Percentiles rank a stretch among this genome's conserved stretches.
phyloP scores from a whole-genome alignment of 1,140 invertebrate genomes.

The Tetraneura akinire region DNA sequence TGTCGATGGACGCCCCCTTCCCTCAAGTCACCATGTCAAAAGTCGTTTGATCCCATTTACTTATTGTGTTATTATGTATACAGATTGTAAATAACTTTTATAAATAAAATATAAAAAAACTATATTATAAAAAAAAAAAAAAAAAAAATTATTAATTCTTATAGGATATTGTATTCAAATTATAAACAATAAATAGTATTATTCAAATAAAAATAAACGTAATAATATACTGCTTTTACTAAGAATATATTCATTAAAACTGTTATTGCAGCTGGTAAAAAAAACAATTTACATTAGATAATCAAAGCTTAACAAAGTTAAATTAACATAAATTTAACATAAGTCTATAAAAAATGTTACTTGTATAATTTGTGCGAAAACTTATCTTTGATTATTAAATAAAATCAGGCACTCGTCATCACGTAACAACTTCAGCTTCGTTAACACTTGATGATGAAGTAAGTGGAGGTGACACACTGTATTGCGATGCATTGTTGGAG shows the following conservation, averaged over 20 bases:
- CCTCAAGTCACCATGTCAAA: no score
- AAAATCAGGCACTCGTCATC: not conserved
- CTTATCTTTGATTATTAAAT: slow-evolving; percentile 3
- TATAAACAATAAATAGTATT: slow-evolving; percentile 6
- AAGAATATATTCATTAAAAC: no score
- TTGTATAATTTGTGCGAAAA: not conserved
- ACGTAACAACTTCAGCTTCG: not conserved
- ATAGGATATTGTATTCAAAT: not conserved
- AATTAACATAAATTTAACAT: slow-evolving; percentile 15
- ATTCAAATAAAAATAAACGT: slow-evolving; percentile 7
- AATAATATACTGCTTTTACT: no score
- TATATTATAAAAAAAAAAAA: no score
- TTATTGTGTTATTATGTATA: no score
- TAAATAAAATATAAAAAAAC: no score
- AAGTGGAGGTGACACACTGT: slow-evolving; percentile 21
- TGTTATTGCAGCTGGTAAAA: no score
- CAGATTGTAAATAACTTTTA: no score
- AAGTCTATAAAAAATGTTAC: not conserved
- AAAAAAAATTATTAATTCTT: no score
- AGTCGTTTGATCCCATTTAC: no score
- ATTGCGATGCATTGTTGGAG: not conserved
- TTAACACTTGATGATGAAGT: not conserved
- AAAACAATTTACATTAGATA: slow-evolving; percentile 17
- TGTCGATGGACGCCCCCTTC: no score
- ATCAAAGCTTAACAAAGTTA: slow-evolving; percentile 18